phyloP scores from a whole-genome alignment of 2,888 invertebrate species.

The Lithodes maja region DNA sequence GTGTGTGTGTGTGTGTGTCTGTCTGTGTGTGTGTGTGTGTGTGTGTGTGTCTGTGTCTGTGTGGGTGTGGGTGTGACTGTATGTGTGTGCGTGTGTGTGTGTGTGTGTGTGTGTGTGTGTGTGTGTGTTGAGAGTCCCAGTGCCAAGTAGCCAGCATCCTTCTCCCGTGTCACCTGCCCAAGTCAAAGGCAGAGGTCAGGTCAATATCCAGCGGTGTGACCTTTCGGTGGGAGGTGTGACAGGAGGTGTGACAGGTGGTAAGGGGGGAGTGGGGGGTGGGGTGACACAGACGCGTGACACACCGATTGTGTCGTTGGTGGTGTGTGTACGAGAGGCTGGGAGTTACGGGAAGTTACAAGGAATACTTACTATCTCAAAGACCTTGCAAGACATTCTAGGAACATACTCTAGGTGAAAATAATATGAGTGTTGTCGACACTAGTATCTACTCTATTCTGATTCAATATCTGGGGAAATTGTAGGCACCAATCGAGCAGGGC shows the following conservation, averaged over 20 bases:
- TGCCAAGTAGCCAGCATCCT: neutral
- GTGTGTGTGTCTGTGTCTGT: neutral
- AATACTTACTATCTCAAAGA: too few species aligned
- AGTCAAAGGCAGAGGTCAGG: neutral
- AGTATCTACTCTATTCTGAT: too few species aligned
- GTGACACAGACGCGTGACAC: neutral
- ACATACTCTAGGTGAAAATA: too few species aligned
- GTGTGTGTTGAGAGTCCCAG: neutral
- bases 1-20: too few species aligned
- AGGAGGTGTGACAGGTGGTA: neutral
- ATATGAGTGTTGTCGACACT: too few species aligned
- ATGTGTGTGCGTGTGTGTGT: constrained; percentile 26
- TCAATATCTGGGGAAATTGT: too few species aligned
- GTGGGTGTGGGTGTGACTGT: neutral
- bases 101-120: neutral
- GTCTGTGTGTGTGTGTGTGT: too few species aligned
- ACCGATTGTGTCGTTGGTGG: neutral
- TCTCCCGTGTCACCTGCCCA: neutral
- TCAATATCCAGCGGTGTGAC: neutral
- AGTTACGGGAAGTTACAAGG: too few species aligned
- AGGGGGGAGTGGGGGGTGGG: neutral
- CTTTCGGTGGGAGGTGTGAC: neutral
- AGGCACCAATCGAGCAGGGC: too few species aligned
- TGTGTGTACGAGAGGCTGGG: neutral
- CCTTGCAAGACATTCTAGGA: too few species aligned